These are phyloP conservation scores for Erpobdella octoculata DNA, from an alignment of 2,888 invertebrate species.

Conservation along the genomic window DNA sequence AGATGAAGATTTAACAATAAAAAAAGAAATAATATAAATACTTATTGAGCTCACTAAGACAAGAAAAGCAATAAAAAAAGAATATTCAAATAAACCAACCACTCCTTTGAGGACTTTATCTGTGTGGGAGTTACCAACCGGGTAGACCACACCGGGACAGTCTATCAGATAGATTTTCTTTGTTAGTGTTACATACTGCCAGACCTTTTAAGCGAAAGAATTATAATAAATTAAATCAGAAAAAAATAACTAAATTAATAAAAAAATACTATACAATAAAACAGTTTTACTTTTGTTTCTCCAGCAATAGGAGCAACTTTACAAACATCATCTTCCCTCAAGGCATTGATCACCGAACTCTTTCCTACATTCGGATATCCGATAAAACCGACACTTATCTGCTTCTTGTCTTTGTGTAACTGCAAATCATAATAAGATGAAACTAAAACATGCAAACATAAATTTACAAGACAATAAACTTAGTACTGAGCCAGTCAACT, in stretches of 20 bases:
- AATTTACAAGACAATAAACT: background rate
- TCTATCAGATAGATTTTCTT: slow-evolving; percentile 90
- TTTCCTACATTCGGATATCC: slow-evolving; percentile 99
- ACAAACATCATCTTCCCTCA: slow-evolving; percentile 83
- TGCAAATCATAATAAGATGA: too few species aligned
- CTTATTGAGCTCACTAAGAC: background rate
- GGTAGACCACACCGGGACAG: slow-evolving; percentile 97
- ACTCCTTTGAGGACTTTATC: slow-evolving; percentile 94
- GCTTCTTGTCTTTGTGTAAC: slow-evolving; percentile 88
- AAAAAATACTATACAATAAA: background rate
- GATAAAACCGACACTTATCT: slow-evolving; percentile 96
- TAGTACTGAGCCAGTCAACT: too few species aligned
- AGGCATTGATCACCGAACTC: slow-evolving; percentile 92
- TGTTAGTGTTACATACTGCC: slow-evolving; percentile 99
- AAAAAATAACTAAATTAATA: background rate
- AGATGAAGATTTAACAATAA: too few species aligned
- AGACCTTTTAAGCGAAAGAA: slow-evolving; percentile 59
- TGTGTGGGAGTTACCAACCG: slow-evolving; percentile 75
- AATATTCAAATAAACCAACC: too few species aligned
- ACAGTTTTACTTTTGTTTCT: slow-evolving; percentile 55
- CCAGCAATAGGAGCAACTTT: slow-evolving; percentile 97
- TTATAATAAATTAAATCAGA: background rate
- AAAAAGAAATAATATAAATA: too few species aligned
- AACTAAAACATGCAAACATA: background rate
- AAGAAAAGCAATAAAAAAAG: too few species aligned